Conservation (phyloP, 2,888 invertebrate species). For the Tuberolachnus salignus region DNA sequence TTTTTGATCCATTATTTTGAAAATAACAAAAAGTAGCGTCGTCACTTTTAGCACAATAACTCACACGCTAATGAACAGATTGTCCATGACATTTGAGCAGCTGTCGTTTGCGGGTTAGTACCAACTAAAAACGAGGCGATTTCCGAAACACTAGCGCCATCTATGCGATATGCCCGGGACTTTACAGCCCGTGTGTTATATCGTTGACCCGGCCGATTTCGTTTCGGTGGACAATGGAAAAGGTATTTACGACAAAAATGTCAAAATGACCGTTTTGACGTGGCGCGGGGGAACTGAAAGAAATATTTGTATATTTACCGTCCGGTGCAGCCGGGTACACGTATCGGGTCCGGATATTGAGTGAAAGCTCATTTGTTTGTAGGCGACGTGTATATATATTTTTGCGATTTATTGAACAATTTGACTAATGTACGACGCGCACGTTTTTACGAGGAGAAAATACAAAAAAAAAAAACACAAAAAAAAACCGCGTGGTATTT, state of each 20-base stretch:
- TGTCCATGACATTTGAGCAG: too few species aligned
- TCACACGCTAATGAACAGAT: too few species aligned
- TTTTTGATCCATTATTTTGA: too few species aligned
- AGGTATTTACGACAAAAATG: not conserved
- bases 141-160: too few species aligned
- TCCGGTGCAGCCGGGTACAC: not conserved
- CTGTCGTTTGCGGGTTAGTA: too few species aligned
- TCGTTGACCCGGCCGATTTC: not conserved
- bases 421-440: slow-evolving; percentile 36
- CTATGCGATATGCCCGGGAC: too few species aligned
- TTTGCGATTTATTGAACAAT: slow-evolving; percentile 17
- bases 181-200: too few species aligned
- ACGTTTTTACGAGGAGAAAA: not conserved
- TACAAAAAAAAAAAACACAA: not conserved
- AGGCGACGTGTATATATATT: not conserved
- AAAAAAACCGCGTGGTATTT: slow-evolving; percentile 16
- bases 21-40: too few species aligned
- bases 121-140: too few species aligned
- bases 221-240: not conserved
- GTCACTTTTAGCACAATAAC: too few species aligned
- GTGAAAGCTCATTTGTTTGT: slow-evolving; percentile 32
- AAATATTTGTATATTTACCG: not conserved
- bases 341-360: not conserved
- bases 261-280: not conserved
- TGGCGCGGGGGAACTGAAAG: not conserved